These are phyloP conservation scores for Philaethria dido DNA, from an alignment of 2,888 invertebrate species.

Conservation along the genomic window DNA sequence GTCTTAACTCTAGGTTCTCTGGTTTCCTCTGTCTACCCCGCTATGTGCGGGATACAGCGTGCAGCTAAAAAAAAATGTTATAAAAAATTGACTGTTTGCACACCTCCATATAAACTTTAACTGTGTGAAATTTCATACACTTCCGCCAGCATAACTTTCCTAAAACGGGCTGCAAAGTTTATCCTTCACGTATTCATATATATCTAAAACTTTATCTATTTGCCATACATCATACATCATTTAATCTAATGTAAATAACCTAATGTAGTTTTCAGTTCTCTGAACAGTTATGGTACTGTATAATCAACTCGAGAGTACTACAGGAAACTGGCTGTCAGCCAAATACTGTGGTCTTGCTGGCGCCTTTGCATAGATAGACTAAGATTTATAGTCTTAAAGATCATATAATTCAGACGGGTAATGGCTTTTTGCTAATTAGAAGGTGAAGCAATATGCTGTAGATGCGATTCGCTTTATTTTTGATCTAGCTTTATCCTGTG, in stretches of 20 bases:
- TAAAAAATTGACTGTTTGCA: too few species aligned
- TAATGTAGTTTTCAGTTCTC: constrained; percentile 7
- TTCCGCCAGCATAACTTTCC: too few species aligned
- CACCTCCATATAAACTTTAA: too few species aligned
- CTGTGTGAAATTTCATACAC: too few species aligned
- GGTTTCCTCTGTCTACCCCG: too few species aligned
- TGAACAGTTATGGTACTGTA: constrained; percentile 10
- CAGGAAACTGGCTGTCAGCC: constrained; percentile 25
- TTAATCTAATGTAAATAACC: background rate
- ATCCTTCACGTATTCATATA: too few species aligned
- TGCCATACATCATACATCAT: background rate
- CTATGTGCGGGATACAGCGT: too few species aligned
- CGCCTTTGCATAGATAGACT: constrained; percentile 27
- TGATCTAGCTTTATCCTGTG: background rate
- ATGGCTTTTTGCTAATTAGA: constrained; percentile 3
- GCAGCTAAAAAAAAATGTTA: too few species aligned
- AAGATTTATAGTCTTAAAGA: constrained; percentile 14
- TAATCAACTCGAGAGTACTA: background rate
- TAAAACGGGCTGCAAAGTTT: too few species aligned
- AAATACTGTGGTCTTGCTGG: constrained; percentile 25
- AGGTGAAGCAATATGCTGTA: background rate
- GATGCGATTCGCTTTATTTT: background rate
- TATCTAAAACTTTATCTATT: background rate
- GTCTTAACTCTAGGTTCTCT: too few species aligned
- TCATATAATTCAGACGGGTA: constrained; percentile 6